A percentile compares a stretch with the other conserved stretches of the same genome.
phyloP scores from a whole-genome alignment of 2,113 vertebrate genomes.

The Saccopteryx leptura region DNA sequence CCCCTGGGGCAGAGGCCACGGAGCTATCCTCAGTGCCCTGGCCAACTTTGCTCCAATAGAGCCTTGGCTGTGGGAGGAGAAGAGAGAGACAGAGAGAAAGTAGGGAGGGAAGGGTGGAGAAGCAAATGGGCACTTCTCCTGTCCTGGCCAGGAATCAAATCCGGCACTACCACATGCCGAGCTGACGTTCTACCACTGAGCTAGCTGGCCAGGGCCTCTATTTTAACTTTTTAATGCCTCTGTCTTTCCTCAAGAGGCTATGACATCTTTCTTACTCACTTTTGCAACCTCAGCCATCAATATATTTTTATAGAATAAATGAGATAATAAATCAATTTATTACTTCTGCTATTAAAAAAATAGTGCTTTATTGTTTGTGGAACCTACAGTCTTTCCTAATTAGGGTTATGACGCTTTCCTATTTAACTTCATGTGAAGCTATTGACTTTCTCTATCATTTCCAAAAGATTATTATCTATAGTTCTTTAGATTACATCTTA shows the following conservation, averaged over 20 bases:
- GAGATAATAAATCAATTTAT: background rate
- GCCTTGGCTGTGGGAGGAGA: too few species aligned
- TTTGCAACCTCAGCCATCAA: background rate
- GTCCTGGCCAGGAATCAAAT: too few species aligned
- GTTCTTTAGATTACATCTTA: background rate
- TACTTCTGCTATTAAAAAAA: constrained; percentile 44
- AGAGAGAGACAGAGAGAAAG: too few species aligned
- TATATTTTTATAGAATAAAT: constrained; percentile 23
- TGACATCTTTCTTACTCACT: constrained; percentile 1
- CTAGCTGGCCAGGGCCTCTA: background rate
- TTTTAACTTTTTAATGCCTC: background rate
- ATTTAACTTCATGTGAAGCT: background rate
- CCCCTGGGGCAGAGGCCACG: too few species aligned
- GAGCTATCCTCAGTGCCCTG: too few species aligned
- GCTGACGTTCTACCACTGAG: too few species aligned
- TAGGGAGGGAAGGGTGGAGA: too few species aligned
- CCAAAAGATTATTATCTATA: background rate
- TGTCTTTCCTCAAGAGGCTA: background rate
- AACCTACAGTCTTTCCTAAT: background rate
- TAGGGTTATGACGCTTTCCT: background rate
- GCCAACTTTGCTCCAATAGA: too few species aligned
- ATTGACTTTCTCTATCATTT: background rate
- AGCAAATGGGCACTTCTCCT: too few species aligned
- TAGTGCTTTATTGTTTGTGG: background rate
- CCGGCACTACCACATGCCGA: too few species aligned